Percentiles rank a stretch among this genome's conserved stretches.
Evolutionary conservation across 2,797 vertebrate species (phyloP).

Genomic region (Pterois miles): DNA sequence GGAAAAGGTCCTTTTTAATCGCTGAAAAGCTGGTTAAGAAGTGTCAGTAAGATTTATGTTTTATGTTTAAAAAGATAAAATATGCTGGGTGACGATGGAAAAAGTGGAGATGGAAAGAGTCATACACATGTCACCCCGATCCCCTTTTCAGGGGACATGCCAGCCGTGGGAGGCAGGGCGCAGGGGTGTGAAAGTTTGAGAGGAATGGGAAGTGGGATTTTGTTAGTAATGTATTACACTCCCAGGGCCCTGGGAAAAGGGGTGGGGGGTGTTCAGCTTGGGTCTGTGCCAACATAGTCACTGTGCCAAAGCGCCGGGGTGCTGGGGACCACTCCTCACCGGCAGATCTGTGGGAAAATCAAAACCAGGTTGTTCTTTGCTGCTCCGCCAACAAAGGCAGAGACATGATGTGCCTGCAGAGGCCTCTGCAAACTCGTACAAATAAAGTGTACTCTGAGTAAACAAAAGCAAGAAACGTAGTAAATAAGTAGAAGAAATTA

Average conservation of each 20-base stretch:
- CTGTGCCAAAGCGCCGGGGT: slow-evolving; percentile 76
- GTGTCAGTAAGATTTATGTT: not conserved
- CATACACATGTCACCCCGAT: slow-evolving; percentile 66
- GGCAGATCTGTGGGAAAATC: slow-evolving; percentile 78
- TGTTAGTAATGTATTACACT: slow-evolving; percentile 81
- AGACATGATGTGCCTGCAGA: not conserved
- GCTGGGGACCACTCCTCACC: slow-evolving; percentile 65
- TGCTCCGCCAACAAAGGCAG: slow-evolving; percentile 33
- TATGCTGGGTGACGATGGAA: slow-evolving; percentile 45
- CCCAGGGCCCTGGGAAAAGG: slow-evolving; percentile 80
- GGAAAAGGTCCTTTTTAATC: not conserved
- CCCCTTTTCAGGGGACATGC: slow-evolving; percentile 63
- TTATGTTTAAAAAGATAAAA: not conserved
- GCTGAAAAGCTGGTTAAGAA: not conserved
- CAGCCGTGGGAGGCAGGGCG: slow-evolving; percentile 52
- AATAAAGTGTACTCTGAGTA: not conserved
- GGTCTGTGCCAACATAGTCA: slow-evolving; percentile 79
- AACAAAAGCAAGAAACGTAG: slow-evolving; percentile 10
- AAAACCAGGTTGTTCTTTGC: slow-evolving; percentile 70
- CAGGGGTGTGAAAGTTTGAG: slow-evolving; percentile 71
- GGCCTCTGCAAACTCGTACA: slow-evolving; percentile 18
- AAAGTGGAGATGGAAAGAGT: slow-evolving; percentile 61
- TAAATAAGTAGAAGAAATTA: slow-evolving; percentile 1
- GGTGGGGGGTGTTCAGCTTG: slow-evolving; percentile 69
- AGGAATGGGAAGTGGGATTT: slow-evolving; percentile 84